Base-by-base conservation (phyloP, 2,797 vertebrate genomes). In the Petrocephalus schoutedeni region DNA sequence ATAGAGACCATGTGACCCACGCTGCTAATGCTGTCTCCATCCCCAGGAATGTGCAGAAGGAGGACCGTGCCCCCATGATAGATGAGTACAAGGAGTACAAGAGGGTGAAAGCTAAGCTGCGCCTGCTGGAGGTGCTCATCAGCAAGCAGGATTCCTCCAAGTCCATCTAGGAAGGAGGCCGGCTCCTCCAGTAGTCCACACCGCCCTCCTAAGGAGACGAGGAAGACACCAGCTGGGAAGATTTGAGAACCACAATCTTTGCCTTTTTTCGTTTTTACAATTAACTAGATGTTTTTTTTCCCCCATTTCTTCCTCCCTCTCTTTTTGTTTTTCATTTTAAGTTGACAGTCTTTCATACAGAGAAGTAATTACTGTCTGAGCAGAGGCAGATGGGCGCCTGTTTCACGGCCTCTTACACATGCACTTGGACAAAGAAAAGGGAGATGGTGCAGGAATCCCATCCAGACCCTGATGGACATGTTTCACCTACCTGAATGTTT, bases 71-170 rank as follows among this genome's bases (percentile, higher is more conserved):
- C 89, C 97, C 97, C 28, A 97, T 97, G 96, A 94, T 98, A 91
- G 98, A 99, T 74, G 98, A 98, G 91, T 99, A 99, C 95, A 96
- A 95, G 89, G 98, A 98, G 90, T 99, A 99, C 95, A 99, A 99
- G 94, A 97, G 97, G 94, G 97, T 99, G 92, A 99, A 99, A 95
- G 98, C 98, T 93, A 99, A 97, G 87, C 97, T 99, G 56, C 96
- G 98, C 90, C 97, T 99, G 90, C 94, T 99, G 90, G 98, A 99
- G 93, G 98, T 99, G 91, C 97, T 99, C 90, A 98, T 99, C 95
- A 99, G 97, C 96, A 99, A 99, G 93, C 98, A 99, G 92, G 98
- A 99, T 94, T 97, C 97, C 93, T 98, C 98, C 94, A 99, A 99
- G 92, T 99, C 98, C 89, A 98, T 98, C 94, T 99, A 96, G 94